Conservation (phyloP, 2,888 invertebrate species). For the Melanotus villosus region DNA sequence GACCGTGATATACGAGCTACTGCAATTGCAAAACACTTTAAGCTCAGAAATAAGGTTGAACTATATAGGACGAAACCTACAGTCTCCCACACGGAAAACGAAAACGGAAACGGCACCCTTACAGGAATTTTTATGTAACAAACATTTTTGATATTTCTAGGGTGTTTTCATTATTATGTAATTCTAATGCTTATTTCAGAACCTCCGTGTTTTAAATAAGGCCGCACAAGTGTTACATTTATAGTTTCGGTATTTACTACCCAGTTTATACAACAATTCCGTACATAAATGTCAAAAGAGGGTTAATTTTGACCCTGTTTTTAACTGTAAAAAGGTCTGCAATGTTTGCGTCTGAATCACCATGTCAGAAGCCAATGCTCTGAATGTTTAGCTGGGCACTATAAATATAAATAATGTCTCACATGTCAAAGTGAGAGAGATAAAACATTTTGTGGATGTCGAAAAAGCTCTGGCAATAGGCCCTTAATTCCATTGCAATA, state of each 20-base stretch:
- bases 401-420: constrained; percentile 41
- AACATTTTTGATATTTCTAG: no score
- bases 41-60: not conserved
- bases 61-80: not conserved
- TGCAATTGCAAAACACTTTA: constrained; percentile 2
- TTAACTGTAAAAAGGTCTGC: not conserved
- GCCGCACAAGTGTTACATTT: no score
- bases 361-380: constrained; percentile 42
- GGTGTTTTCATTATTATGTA: no score
- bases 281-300: no score
- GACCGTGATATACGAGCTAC: constrained; percentile 6
- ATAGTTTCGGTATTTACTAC: no score
- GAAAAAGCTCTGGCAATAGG: constrained; percentile 15
- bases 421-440: constrained; percentile 23
- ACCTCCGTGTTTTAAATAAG: no score
- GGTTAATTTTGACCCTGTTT: no score
- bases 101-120: no score
- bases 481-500: constrained; percentile 25
- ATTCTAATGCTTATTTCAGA: no score
- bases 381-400: constrained; percentile 38
- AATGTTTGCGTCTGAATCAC: constrained; percentile 27
- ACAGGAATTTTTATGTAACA: no score
- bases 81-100: no score
- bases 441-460: not conserved
- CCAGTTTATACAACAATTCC: no score